phyloP scores from a whole-genome alignment of 2,797 vertebrate genomes.

The Onychomys arenicola region DNA sequence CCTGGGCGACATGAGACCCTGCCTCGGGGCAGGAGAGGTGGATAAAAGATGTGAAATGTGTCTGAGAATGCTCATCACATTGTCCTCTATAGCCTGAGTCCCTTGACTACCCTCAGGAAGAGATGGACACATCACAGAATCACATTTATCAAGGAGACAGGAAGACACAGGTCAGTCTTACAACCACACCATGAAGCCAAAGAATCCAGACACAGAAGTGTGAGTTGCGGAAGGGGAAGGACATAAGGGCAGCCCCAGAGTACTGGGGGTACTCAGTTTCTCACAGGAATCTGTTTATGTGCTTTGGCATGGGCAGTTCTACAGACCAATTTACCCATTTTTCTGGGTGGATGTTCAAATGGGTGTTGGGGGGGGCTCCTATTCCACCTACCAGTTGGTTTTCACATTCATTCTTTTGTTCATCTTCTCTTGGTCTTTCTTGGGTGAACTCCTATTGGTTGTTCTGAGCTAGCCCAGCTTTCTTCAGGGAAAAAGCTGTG shows the following conservation, averaged over 20 bases:
- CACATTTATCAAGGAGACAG: neutral
- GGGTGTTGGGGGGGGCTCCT: neutral
- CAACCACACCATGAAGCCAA: neutral
- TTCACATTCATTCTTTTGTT: fast-evolving
- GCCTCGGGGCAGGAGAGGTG: neutral
- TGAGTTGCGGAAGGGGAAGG: neutral
- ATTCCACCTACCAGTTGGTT: neutral
- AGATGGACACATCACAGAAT: fast-evolving
- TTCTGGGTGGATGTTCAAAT: neutral
- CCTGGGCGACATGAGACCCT: neutral
- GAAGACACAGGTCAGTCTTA: neutral
- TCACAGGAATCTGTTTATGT: neutral
- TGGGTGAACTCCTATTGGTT: neutral
- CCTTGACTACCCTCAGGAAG: neutral
- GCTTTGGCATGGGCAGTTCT: neutral
- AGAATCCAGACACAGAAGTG: neutral
- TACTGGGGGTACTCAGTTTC: neutral
- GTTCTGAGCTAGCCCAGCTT: neutral
- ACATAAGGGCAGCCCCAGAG: too few relatives aligned
- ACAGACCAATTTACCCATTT: neutral
- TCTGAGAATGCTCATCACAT: neutral
- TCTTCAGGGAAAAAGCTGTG: neutral
- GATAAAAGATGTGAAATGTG: neutral
- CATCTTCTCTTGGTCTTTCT: neutral
- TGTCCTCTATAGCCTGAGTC: too few relatives aligned